Evolutionary conservation across 1,140 invertebrate genomes (phyloP).

Genomic region (Drosophila auraria): DNA sequence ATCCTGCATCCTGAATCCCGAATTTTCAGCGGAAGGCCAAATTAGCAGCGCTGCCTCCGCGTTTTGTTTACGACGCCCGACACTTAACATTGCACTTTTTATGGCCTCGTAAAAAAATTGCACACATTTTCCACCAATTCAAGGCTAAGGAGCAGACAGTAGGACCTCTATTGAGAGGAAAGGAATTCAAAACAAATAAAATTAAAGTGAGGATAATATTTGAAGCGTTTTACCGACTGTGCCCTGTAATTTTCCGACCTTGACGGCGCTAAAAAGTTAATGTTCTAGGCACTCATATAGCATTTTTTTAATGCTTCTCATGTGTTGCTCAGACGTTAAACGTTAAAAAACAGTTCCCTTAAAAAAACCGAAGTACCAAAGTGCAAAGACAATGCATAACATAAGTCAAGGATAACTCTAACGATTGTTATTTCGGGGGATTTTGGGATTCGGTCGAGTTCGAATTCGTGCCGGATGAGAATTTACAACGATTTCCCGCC

Average conservation of each 20-base stretch:
- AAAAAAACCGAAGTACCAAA: slow-evolving; percentile 42
- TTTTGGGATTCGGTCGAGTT: slow-evolving; percentile 29
- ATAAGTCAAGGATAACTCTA: slow-evolving; percentile 75
- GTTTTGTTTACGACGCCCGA: slow-evolving; percentile 65
- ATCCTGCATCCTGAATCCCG: slow-evolving; percentile 73
- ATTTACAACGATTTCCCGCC: slow-evolving; percentile 78
- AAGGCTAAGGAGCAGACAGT: slow-evolving; percentile 29
- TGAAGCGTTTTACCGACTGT: too few species aligned
- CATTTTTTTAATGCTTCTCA: slow-evolving; percentile 58
- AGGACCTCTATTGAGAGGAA: too few species aligned
- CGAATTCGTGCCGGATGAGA: slow-evolving; percentile 75
- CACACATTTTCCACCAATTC: slow-evolving; percentile 32
- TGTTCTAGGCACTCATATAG: slow-evolving; percentile 48
- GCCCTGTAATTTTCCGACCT: slow-evolving; percentile 32
- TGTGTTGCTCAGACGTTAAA: slow-evolving; percentile 41
- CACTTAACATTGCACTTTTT: slow-evolving; percentile 72
- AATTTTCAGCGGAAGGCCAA: slow-evolving; percentile 78
- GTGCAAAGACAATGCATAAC: slow-evolving; percentile 31
- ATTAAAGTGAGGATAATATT: too few species aligned
- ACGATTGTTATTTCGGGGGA: slow-evolving; percentile 29
- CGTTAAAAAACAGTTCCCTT: slow-evolving; percentile 31
- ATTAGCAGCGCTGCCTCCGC: slow-evolving; percentile 68
- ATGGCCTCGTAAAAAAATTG: slow-evolving; percentile 66
- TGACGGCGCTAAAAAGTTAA: slow-evolving; percentile 73
- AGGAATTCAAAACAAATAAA: too few species aligned